phyloP scores from a whole-genome alignment of 2,797 vertebrate genomes.

The Myotis planiceps region DNA sequence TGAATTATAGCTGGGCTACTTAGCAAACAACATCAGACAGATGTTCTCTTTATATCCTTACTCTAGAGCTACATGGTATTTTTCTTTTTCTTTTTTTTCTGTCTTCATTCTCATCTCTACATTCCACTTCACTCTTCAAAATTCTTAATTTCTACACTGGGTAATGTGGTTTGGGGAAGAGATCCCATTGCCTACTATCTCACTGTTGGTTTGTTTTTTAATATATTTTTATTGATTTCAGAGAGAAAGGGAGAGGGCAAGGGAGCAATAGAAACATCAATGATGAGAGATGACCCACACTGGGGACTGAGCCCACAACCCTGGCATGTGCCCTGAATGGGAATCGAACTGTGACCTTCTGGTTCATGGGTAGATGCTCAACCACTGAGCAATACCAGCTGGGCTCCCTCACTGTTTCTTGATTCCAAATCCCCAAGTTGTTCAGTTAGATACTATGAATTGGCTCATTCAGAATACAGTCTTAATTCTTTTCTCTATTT shows the following conservation, averaged over 20 bases:
- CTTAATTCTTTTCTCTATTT: not conserved
- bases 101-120: not conserved
- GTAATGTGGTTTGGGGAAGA: not conserved
- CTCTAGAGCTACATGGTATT: not conserved
- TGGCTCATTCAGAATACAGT: not conserved
- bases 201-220: not conserved
- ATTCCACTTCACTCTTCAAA: not conserved
- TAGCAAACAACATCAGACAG: not conserved
- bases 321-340: no score
- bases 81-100: not conserved
- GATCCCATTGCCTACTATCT: not conserved
- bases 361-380: no score
- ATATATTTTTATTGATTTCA: no score
- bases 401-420: not conserved
- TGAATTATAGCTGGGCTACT: not conserved
- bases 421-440: not conserved
- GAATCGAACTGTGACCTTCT: no score
- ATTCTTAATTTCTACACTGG: not conserved
- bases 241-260: no score
- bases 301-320: no score
- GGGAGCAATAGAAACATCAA: no score
- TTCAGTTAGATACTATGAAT: not conserved
- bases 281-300: no score
- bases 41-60: not conserved
- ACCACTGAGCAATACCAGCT: no score